These are phyloP conservation scores for Epinotia nisella DNA, from an alignment of 2,888 invertebrate species.

Conservation along the genomic window DNA sequence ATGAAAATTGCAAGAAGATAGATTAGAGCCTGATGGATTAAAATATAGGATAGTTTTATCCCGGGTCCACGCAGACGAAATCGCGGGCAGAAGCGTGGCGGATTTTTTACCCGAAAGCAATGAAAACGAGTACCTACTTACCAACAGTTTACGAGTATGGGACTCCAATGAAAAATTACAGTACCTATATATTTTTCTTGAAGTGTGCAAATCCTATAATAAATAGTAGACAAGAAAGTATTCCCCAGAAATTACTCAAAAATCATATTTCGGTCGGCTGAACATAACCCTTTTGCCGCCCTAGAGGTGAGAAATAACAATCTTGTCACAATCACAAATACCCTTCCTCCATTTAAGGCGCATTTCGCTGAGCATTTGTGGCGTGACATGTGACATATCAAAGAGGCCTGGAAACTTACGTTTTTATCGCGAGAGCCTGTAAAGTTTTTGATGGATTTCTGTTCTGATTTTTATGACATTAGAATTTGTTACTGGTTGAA, in stretches of 20 bases:
- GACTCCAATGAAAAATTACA: too few species aligned
- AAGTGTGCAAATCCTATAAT: too few species aligned
- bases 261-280: neutral
- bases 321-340: slow-evolving; percentile 19
- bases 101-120: too few species aligned
- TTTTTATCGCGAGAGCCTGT: slow-evolving; percentile 17
- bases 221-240: too few species aligned
- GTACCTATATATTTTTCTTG: too few species aligned
- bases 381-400: slow-evolving; percentile 28
- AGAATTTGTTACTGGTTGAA: neutral
- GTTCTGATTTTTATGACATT: neutral
- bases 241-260: neutral
- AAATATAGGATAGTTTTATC: too few species aligned
- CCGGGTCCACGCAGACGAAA: too few species aligned
- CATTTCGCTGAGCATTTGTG: slow-evolving; percentile 9
- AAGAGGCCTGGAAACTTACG: slow-evolving; percentile 15
- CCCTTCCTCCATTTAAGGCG: slow-evolving; percentile 10
- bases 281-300: slow-evolving; percentile 3
- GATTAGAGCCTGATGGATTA: too few species aligned
- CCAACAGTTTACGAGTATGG: too few species aligned
- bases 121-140: too few species aligned
- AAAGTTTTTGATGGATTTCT: slow-evolving; percentile 12
- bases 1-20: too few species aligned
- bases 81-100: too few species aligned
- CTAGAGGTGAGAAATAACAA: slow-evolving; percentile 27